Evolutionary conservation across 2,888 invertebrate species (phyloP).

Genomic region (Euclidia mi): DNA sequence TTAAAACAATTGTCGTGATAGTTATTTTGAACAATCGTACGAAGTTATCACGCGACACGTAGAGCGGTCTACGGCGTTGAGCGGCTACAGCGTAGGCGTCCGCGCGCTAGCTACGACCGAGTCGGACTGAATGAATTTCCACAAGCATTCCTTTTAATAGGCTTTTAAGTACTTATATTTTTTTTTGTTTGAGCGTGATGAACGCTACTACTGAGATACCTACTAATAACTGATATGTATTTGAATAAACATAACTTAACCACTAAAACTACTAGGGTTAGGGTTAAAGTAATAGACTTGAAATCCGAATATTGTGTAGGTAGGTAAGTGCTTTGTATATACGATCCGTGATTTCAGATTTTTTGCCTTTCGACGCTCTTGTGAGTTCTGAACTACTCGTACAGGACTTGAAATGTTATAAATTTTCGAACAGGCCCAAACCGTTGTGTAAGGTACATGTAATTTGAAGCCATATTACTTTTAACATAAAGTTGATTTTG

Average conservation of each 20-base stretch:
- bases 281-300: slow-evolving; percentile 3
- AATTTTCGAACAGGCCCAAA: slow-evolving; percentile 10
- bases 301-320: slow-evolving; percentile 7
- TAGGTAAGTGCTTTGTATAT: slow-evolving; percentile 10
- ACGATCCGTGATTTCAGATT: slow-evolving; percentile 3
- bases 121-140: slow-evolving; percentile 71
- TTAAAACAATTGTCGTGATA: slow-evolving; percentile 23
- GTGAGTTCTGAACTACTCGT: slow-evolving; percentile 5
- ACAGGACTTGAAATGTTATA: slow-evolving; percentile 9
- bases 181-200: slow-evolving; percentile 65
- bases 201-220: slow-evolving; percentile 60
- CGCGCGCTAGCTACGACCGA: slow-evolving; percentile 75
- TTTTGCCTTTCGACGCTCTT: slow-evolving; percentile 10
- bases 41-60: slow-evolving; percentile 64
- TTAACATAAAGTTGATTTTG: not conserved
- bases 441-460: not conserved
- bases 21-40: slow-evolving; percentile 51
- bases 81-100: slow-evolving; percentile 79
- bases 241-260: slow-evolving; percentile 20
- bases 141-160: slow-evolving; percentile 61
- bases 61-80: slow-evolving; percentile 60
- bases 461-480: slow-evolving; percentile 6
- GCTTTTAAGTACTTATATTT: slow-evolving; percentile 68
- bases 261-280: slow-evolving; percentile 3
- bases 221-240: slow-evolving; percentile 48